Percentiles rank a stretch among this genome's conserved stretches.
Conservation (phyloP, 2,797 vertebrate species). For the Pangasius macronema region DNA sequence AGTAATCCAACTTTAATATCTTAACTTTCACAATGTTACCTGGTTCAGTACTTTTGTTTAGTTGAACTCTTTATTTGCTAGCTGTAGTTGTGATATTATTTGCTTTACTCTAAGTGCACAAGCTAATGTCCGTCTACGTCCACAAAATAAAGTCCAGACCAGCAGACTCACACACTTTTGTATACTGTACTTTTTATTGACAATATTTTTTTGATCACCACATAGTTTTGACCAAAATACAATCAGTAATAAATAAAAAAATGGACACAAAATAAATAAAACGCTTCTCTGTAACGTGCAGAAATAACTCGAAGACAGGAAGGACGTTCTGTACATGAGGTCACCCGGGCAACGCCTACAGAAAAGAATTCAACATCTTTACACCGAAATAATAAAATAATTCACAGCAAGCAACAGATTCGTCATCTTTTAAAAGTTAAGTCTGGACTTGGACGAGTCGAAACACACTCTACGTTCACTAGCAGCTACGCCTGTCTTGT, state of each 20-base stretch:
- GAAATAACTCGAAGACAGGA: constrained; percentile 88
- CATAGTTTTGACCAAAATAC: constrained; percentile 86
- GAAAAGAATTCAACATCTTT: constrained; percentile 84
- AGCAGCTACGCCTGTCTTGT: constrained; percentile 83
- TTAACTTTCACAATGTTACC: neutral
- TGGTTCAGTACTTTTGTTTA: neutral
- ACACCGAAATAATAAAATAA: constrained; percentile 80
- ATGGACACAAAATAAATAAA: constrained; percentile 85
- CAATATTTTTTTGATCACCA: constrained; percentile 89
- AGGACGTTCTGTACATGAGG: constrained; percentile 76
- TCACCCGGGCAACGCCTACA: constrained; percentile 81
- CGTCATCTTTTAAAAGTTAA: constrained; percentile 61
- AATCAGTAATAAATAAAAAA: constrained; percentile 77
- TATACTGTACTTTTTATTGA: constrained; percentile 86
- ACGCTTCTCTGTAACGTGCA: constrained; percentile 85
- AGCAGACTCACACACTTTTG: neutral
- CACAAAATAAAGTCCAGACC: neutral
- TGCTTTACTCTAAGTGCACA: neutral
- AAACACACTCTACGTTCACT: constrained; percentile 83
- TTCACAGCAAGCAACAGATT: constrained; percentile 89
- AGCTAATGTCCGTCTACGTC: neutral
- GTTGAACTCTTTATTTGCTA: neutral
- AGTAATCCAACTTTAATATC: neutral
- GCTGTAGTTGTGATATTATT: neutral
- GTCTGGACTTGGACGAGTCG: constrained; percentile 68